These are phyloP conservation scores for Drosophila saltans DNA, from an alignment of 1,140 invertebrate species.

Conservation along the genomic window DNA sequence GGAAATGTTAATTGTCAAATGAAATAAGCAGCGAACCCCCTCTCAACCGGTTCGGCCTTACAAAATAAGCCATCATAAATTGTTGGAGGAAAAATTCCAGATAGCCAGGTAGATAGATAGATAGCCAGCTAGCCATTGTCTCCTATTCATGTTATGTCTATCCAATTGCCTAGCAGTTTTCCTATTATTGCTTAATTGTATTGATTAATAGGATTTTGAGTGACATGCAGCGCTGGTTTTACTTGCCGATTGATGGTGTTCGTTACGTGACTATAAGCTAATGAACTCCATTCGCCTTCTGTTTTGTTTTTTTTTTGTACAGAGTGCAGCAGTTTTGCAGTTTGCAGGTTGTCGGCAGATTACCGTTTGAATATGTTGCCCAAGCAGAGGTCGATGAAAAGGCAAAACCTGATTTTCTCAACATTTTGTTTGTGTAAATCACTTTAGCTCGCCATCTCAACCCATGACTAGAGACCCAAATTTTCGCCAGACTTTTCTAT, in stretches of 20 bases:
- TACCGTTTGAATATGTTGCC: neutral
- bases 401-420: neutral
- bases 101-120: slow-evolving; percentile 22
- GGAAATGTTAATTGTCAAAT: slow-evolving; percentile 81
- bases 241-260: neutral
- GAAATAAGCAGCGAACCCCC: slow-evolving; percentile 45
- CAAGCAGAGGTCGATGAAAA: neutral
- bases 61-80: slow-evolving; percentile 80
- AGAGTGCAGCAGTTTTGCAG: neutral
- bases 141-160: slow-evolving; percentile 17
- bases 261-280: slow-evolving; percentile 68
- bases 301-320: too few relatives aligned
- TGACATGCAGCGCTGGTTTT: slow-evolving; percentile 60
- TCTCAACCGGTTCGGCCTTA: slow-evolving; percentile 68
- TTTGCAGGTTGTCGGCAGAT: slow-evolving; percentile 16
- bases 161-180: slow-evolving; percentile 72
- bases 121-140: slow-evolving; percentile 50
- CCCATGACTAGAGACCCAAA: too few relatives aligned
- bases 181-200: slow-evolving; percentile 78
- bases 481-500: slow-evolving; percentile 4
- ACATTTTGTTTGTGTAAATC: too few relatives aligned
- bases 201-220: slow-evolving; percentile 80
- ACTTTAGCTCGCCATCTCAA: too few relatives aligned
- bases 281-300: slow-evolving; percentile 54
- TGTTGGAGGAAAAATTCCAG: slow-evolving; percentile 65